A percentile compares a stretch with the other conserved stretches of the same genome.
These are phyloP conservation scores for Hippasteria phrygiana DNA, from an alignment of 53 echinoderm and acorn worm species.

Conservation along the genomic window DNA sequence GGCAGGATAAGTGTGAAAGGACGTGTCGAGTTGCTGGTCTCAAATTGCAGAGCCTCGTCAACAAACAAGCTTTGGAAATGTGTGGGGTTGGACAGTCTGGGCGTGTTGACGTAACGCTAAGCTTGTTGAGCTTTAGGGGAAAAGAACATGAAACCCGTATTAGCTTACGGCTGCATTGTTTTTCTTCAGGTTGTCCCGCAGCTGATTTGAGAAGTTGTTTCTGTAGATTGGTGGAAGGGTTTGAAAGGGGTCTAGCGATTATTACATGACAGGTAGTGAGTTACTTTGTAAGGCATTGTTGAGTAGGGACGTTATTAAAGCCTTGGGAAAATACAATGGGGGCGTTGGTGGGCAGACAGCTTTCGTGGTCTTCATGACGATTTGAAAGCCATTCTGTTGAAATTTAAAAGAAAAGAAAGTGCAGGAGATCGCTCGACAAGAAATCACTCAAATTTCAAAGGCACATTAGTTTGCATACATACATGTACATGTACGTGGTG, in stretches of 20 bases:
- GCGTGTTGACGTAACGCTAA: conserved; percentile 1
- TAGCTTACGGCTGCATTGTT: neutral
- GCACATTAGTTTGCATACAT: neutral
- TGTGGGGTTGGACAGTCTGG: neutral
- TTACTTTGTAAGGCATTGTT: too few relatives aligned
- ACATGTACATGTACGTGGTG: conserved; percentile 6
- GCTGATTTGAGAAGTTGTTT: neutral
- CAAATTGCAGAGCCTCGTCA: neutral
- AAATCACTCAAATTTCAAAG: too few relatives aligned
- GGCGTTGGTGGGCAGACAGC: too few relatives aligned
- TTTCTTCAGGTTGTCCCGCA: neutral
- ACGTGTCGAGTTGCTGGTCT: neutral
- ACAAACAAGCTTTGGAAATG: neutral
- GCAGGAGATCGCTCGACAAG: too few relatives aligned
- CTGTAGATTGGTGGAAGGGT: neutral
- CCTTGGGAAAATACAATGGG: too few relatives aligned
- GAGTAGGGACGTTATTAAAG: too few relatives aligned
- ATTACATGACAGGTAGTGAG: too few relatives aligned
- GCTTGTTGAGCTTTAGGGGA: neutral
- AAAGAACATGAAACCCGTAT: neutral
- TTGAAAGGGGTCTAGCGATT: too few relatives aligned
- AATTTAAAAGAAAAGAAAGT: too few relatives aligned
- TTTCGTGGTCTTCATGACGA: too few relatives aligned
- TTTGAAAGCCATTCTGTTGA: too few relatives aligned
- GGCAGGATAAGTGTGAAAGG: neutral